Evolutionary conservation across 2,888 invertebrate genomes (phyloP).

Genomic region (Congeria kusceri): DNA sequence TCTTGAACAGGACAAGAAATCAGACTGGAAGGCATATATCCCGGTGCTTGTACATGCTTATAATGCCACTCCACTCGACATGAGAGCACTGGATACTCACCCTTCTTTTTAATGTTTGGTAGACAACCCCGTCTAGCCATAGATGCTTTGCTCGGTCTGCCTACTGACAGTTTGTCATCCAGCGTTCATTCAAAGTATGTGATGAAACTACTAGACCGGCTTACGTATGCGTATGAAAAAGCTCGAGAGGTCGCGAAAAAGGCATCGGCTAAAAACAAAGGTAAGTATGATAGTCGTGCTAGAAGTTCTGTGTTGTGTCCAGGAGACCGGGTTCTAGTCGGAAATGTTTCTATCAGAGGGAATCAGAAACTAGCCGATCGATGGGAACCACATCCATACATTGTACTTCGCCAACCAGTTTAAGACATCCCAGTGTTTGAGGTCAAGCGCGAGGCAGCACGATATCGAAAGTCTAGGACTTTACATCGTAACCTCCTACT

Average conservation of each 20-base stretch:
- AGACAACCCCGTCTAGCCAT: constrained; percentile 43
- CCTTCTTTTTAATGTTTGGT: constrained; percentile 49
- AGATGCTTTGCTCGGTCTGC: constrained; percentile 32
- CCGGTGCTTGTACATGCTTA: constrained; percentile 30
- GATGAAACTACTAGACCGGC: constrained; percentile 1
- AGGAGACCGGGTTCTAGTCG: too few relatives aligned
- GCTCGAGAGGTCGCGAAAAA: neutral
- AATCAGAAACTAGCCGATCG: neutral
- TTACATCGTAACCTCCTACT: too few relatives aligned
- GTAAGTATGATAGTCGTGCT: neutral
- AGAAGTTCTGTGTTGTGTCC: neutral
- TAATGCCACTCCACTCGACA: constrained; percentile 33
- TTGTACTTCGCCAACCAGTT: too few relatives aligned
- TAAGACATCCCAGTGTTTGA: too few relatives aligned
- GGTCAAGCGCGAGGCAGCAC: too few relatives aligned
- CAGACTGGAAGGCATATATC: constrained; percentile 42
- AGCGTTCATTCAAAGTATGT: constrained; percentile 1
- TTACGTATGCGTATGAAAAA: constrained; percentile 8
- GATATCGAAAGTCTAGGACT: too few relatives aligned
- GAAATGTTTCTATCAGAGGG: neutral
- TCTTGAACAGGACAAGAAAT: constrained; percentile 26
- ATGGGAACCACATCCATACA: too few relatives aligned
- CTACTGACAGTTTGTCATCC: neutral
- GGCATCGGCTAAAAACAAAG: neutral
- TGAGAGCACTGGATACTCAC: constrained; percentile 46